Evolutionary conservation across 2,797 vertebrate species (phyloP).

Genomic region (Galaxias olidus): DNA sequence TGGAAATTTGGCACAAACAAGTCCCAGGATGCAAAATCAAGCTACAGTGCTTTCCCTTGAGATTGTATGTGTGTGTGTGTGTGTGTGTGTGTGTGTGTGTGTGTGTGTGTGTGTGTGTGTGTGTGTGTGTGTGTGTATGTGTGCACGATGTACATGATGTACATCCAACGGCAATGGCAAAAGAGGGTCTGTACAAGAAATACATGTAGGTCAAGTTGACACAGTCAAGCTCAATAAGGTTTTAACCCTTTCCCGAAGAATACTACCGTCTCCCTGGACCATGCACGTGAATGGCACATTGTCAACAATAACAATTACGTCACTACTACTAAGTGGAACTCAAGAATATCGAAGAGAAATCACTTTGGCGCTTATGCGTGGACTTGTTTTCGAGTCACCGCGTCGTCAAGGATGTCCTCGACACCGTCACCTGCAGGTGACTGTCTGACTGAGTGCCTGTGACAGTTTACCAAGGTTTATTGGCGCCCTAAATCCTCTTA

Average conservation of each 20-base stretch:
- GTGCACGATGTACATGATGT: not conserved
- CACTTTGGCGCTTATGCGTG: not conserved
- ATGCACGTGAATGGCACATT: no score
- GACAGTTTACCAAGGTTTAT: slow-evolving; percentile 74
- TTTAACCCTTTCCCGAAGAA: no score
- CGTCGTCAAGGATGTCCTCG: slow-evolving; percentile 55
- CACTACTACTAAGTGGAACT: no score
- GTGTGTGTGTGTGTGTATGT: not conserved
- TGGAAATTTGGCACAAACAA: slow-evolving; percentile 31
- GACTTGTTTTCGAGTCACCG: not conserved
- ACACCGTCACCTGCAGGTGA: slow-evolving; percentile 78
- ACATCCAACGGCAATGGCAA: slow-evolving; percentile 5
- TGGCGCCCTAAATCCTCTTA: slow-evolving; percentile 80
- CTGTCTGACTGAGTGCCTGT: slow-evolving; percentile 76
- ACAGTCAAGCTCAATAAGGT: not conserved
- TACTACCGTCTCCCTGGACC: no score
- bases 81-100: not conserved
- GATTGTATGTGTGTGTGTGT: not conserved
- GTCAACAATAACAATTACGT: no score
- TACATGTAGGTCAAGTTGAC: slow-evolving; percentile 28
- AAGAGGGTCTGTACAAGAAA: slow-evolving; percentile 34
- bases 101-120: not conserved
- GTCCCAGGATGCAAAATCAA: slow-evolving; percentile 23
- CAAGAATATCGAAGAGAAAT: no score
- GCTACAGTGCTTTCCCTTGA: slow-evolving; percentile 8